These are phyloP conservation scores for Gymnosoma rotundatum DNA, from an alignment of 2,888 invertebrate species.

Conservation along the genomic window DNA sequence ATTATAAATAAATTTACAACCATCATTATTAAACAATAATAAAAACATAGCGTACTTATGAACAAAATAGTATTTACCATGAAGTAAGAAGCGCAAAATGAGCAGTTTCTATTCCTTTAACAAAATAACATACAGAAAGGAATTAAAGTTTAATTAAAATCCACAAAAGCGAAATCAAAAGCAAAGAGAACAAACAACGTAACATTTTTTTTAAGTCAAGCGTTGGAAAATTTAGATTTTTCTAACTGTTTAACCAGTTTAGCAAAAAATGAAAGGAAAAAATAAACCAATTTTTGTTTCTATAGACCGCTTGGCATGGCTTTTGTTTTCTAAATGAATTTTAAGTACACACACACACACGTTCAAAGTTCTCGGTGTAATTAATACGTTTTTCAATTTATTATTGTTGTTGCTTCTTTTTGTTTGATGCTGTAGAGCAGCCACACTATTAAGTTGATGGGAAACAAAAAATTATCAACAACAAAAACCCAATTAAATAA, in stretches of 20 bases:
- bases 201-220: conserved; percentile 58
- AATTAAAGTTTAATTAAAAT: conserved; percentile 62
- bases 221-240: conserved; percentile 54
- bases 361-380: conserved; percentile 10
- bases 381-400: conserved; percentile 37
- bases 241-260: conserved; percentile 49
- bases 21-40: conserved; percentile 45
- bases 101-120: background rate
- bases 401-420: conserved; percentile 4
- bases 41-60: conserved; percentile 20
- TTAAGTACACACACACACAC: background rate
- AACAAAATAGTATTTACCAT: background rate
- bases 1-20: conserved; percentile 51
- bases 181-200: background rate
- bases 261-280: conserved; percentile 12
- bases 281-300: background rate
- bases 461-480: conserved; percentile 8
- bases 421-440: conserved; percentile 26
- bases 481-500: conserved; percentile 64
- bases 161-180: conserved; percentile 20
- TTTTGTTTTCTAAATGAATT: conserved; percentile 34
- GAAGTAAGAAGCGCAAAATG: background rate
- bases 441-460: conserved; percentile 17
- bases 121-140: conserved; percentile 14
- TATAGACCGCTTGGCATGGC: conserved; percentile 1